Evolutionary conservation across 1,140 invertebrate species (phyloP), one percentile per base, ranked within the genome.

Genomic region (Aphelinus atriplicis): DNA sequence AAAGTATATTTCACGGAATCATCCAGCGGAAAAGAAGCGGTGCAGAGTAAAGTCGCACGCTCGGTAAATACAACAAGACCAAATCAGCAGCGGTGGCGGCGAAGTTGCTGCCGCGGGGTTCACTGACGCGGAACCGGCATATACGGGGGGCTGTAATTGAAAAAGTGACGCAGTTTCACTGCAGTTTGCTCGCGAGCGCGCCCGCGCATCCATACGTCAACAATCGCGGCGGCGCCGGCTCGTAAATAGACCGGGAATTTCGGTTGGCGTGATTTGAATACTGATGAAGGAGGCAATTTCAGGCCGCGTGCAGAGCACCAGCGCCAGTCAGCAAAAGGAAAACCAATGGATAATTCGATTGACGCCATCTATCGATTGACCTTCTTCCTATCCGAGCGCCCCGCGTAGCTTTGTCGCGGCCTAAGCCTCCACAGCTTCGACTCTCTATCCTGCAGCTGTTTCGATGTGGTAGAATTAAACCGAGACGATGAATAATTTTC

Each of bases 201-300:
- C 26, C 26, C 26, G 26, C 26, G 26, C 26, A 26, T 26, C 26
- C 26, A 26, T 26, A 26, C 26, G 26, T 26, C 26, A 9, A 53
- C 51, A 53, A 53, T 53, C 51, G 51, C 51, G 55, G 51, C 5
- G 42, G 7, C 66, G 55, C 10, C n/a, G 43, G 9, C 7, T 70
- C 68, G 61, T 71, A 71, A 71, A 71, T 71, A 71, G 70, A 71
- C 70, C 51, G 60, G 53, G 61, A 71, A 71, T 71, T 71, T 71
- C 45, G 70, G 61, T 50, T 63, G n/a, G 58, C 61, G 50, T 63
- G 70, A 71, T 71, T 71, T 71, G 70, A 71, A 71, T 71, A 56
- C 51, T 63, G 70, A 71, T 63, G 55, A 55, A 46, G 60, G 43
- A 71, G 58, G 48, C 70, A 5, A 62, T 62, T 62, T 50, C 53